Conservation (phyloP, 2,888 invertebrate species). For the Mesochorus sp. region DNA sequence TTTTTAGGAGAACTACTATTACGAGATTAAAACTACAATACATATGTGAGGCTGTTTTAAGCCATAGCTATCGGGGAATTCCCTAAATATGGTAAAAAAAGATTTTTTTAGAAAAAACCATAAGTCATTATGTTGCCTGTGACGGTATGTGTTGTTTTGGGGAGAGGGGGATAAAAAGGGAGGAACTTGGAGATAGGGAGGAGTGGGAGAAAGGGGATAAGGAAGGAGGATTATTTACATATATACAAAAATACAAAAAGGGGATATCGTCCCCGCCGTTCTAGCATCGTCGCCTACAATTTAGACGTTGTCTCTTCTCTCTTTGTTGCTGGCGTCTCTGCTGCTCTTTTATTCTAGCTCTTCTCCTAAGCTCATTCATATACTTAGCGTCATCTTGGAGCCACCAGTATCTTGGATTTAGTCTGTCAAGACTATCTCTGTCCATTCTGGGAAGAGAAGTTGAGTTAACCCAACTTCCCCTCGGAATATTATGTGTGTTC, state of each 20-base stretch:
- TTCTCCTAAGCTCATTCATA: background rate
- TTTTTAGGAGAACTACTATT: no score
- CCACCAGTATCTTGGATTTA: constrained; percentile 1
- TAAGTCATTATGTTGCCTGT: background rate
- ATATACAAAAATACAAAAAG: background rate
- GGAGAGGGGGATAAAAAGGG: background rate
- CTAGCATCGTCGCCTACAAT: background rate
- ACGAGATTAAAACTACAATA: no score
- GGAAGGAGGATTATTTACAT: constrained; percentile 10
- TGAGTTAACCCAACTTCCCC: background rate
- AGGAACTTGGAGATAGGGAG: no score
- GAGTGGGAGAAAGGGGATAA: no score
- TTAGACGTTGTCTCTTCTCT: background rate
- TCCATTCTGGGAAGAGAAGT: background rate
- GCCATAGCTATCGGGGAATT: no score
- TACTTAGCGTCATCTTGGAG: background rate
- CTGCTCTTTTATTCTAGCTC: background rate
- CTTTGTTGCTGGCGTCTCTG: background rate
- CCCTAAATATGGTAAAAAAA: constrained; percentile 31
- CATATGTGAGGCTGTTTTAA: background rate
- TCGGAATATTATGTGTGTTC: background rate
- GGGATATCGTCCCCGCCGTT: background rate
- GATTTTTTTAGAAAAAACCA: background rate
- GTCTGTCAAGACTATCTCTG: background rate
- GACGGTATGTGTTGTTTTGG: background rate